Evolutionary conservation across 2,888 invertebrate species (phyloP).

Genomic region (Acleris emargana): DNA sequence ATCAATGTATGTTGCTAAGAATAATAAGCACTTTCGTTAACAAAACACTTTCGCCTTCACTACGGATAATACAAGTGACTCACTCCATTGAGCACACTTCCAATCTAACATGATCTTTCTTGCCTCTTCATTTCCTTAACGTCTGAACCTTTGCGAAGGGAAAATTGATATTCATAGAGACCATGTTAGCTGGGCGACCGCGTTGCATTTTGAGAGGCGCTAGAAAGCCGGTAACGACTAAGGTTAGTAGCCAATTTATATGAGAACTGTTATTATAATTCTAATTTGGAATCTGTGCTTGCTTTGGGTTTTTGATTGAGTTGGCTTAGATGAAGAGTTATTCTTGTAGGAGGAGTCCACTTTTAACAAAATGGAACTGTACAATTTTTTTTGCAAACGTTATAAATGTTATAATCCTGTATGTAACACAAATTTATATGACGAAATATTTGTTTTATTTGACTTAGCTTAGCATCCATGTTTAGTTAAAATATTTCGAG

Average conservation of each 20-base stretch:
- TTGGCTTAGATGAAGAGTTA: no score
- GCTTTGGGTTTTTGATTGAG: no score
- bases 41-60: slow-evolving; percentile 70
- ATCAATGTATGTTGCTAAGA: slow-evolving; percentile 33
- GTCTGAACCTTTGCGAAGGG: slow-evolving; percentile 30
- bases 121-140: slow-evolving; percentile 14
- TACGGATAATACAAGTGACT: slow-evolving; percentile 56
- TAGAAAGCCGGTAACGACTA: slow-evolving; percentile 43
- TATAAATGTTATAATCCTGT: no score
- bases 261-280: slow-evolving; percentile 28
- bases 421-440: no score
- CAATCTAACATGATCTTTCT: slow-evolving; percentile 30
- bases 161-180: slow-evolving; percentile 33
- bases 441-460: no score
- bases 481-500: no score
- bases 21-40: slow-evolving; percentile 63
- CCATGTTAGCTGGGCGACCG: slow-evolving; percentile 28
- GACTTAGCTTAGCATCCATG: no score
- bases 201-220: slow-evolving; percentile 34
- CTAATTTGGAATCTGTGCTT: slow-evolving; percentile 16
- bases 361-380: no score
- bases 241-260: slow-evolving; percentile 24
- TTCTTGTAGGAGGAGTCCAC: no score
- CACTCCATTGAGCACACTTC: slow-evolving; percentile 52
- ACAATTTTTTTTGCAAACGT: no score